Evolutionary conservation across 2,888 invertebrate genomes (phyloP), one percentile per base, ranked within the genome.

Genomic region (Hipparchia sbordonii): DNA sequence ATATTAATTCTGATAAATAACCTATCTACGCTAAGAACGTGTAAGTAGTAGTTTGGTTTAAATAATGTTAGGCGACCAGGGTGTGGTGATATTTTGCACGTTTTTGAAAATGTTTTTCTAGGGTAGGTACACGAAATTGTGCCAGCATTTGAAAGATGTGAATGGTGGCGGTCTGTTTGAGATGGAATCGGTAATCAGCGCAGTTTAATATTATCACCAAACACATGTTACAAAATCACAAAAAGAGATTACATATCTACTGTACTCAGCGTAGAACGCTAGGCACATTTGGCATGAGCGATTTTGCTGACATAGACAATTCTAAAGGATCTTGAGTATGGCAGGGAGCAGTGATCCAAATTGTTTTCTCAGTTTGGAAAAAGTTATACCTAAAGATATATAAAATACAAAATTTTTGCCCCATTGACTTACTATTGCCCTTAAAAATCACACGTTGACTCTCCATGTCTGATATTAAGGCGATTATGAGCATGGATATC

Each of bases 11-110:
- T 61, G 69, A 69, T 89, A 89, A 84, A 52, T 52, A 89, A 89
- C 87, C 87, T 89, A 87, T 84, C 79, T 89, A 89, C 84, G 82
- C 80, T 90, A 89, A 89, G 88, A 86, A 85, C 87, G 88, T 90
- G 89, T 89, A 86, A 85, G 91, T 91, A 91, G 88, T 86, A 88
- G 90, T 88, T 92, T 88, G 91, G 89, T 90, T 90, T 92, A 92
- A 89, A 90, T 92, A 92, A 91, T 87, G 90, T 91, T 93, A 93
- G 93, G 93, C 85, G 93, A 93, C 93, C 93, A 93, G 93, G 93
- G 93, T 93, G 93, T 89, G 93, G 92, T 92, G 93, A 93, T 93
- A 93, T 93, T 93, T 93, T 92, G 92, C 92, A 92, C 90, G 93
- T 93, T 93, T 93, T 93, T 93, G 92, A 93, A 90, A 89, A 92